Percentiles rank a stretch among this genome's conserved stretches.
phyloP scores from a whole-genome alignment of 2,888 invertebrate genomes.

The Tethea ocularis region DNA sequence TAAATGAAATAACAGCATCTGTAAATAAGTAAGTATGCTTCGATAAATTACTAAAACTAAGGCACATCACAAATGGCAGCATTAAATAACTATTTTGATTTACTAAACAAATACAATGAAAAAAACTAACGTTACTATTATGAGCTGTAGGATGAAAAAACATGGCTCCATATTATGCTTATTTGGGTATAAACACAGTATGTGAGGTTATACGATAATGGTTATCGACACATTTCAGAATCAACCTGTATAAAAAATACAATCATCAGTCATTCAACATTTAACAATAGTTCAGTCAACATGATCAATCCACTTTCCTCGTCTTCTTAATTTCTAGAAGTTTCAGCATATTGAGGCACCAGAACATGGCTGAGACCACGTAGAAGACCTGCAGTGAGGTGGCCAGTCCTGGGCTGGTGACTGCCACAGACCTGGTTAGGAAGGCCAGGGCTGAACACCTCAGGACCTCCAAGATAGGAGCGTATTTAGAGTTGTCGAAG shows the following conservation, averaged over 20 bases:
- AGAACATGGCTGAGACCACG: constrained; percentile 84
- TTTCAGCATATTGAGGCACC: constrained; percentile 85
- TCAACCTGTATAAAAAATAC: not conserved
- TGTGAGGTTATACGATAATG: not conserved
- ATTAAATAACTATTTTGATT: not conserved
- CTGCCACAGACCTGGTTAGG: constrained; percentile 64
- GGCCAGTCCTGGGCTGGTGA: constrained; percentile 64
- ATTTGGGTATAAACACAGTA: no score
- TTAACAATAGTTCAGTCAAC: constrained; percentile 18
- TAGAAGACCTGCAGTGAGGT: constrained; percentile 83
- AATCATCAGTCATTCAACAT: constrained; percentile 10
- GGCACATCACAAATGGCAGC: not conserved
- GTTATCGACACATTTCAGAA: not conserved
- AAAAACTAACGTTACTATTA: no score
- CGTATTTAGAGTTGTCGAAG: constrained; percentile 86
- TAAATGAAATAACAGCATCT: not conserved
- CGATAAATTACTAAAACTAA: not conserved
- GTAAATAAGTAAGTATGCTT: not conserved
- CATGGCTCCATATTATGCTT: no score
- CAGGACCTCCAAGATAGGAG: constrained; percentile 85
- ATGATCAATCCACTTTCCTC: constrained; percentile 44
- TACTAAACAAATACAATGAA: not conserved
- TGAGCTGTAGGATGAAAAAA: no score
- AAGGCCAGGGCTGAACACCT: constrained; percentile 86
- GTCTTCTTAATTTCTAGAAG: constrained; percentile 81